Conservation (phyloP, 2,113 vertebrate genomes). For the Cheirogaleus medius region DNA sequence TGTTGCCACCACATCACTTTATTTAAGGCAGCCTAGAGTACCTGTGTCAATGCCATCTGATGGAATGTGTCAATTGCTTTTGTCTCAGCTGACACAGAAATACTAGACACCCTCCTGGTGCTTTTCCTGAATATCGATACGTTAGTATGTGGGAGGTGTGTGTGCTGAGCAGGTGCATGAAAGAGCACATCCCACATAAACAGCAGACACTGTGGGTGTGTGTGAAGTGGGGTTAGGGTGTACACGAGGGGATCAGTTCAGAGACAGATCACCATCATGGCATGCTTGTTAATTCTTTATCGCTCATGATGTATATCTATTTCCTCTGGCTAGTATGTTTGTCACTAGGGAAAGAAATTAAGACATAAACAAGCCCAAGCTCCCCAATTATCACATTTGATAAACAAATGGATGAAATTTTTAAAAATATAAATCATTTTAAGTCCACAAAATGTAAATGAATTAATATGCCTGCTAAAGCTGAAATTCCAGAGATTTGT, state of each 20-base stretch:
- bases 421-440: not conserved
- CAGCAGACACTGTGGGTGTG: rapidly evolving
- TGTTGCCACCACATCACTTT: slow-evolving; percentile 39
- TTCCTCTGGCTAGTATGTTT: not conserved
- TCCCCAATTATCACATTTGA: not conserved
- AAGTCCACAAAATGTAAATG: not conserved
- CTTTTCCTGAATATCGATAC: slow-evolving; percentile 24
- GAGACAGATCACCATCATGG: not conserved
- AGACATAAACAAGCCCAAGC: not conserved
- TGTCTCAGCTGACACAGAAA: slow-evolving; percentile 58
- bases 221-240: not conserved
- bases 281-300: not conserved
- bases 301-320: not conserved
- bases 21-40: slow-evolving; percentile 1
- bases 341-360: not conserved
- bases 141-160: not conserved
- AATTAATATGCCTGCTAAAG: not conserved
- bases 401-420: not conserved
- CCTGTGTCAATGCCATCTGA: slow-evolving; percentile 47
- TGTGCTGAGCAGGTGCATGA: not conserved
- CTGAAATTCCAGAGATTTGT: not conserved
- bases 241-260: not conserved
- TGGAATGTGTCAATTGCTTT: slow-evolving; percentile 42
- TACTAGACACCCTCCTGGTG: not conserved
- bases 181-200: not conserved